Percentiles rank a stretch among this genome's conserved stretches.
These are phyloP conservation scores for Sterrhoptilus dennistouni DNA, from an alignment of 2,113 vertebrate species.

Conservation along the genomic window DNA sequence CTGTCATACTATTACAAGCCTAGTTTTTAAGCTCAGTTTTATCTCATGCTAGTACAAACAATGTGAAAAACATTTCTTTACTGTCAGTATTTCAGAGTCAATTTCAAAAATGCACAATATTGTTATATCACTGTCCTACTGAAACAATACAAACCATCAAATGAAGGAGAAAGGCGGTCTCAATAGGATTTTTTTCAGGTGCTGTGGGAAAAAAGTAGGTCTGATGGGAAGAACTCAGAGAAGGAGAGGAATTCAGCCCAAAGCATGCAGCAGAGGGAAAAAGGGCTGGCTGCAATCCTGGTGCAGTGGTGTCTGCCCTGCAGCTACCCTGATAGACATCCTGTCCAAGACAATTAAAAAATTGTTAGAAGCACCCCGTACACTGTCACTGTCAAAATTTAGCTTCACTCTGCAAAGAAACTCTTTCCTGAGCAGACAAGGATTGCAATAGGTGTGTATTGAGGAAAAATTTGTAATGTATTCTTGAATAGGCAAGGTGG, in stretches of 20 bases:
- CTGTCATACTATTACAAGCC: not conserved
- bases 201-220: not conserved
- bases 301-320: not conserved
- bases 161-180: not conserved
- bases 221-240: not conserved
- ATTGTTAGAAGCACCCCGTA: not conserved
- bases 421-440: not conserved
- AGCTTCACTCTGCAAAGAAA: not conserved
- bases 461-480: accelerated
- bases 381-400: not conserved
- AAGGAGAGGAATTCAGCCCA: not conserved
- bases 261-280: not conserved
- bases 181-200: not conserved
- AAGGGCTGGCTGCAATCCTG: not conserved
- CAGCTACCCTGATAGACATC: not conserved
- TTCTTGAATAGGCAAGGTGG: accelerated
- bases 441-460: not conserved
- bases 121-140: not conserved
- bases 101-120: not conserved
- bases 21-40: not conserved
- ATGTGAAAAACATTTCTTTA: not conserved
- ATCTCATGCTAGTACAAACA: not conserved
- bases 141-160: not conserved
- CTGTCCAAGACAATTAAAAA: not conserved
- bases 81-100: not conserved